These are phyloP conservation scores for Cyphomyrus plagiostoma DNA, from an alignment of 2,113 vertebrate species.

Conservation along the genomic window DNA sequence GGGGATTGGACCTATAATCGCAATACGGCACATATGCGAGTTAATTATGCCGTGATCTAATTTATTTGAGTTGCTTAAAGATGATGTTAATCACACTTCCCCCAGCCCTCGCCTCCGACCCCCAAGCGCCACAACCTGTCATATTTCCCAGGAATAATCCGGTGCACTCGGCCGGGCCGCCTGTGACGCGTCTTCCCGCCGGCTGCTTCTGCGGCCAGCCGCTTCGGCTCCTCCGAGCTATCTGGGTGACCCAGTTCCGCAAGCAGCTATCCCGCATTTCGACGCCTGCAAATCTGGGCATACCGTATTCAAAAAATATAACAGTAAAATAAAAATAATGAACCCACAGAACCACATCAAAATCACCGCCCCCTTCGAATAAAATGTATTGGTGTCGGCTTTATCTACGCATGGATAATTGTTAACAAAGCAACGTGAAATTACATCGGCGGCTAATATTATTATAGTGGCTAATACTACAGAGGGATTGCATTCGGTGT, in stretches of 20 bases:
- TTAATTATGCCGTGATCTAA: neutral
- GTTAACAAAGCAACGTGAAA: neutral
- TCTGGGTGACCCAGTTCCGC: constrained; percentile 59
- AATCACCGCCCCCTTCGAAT: neutral
- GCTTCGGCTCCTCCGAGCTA: constrained; percentile 44
- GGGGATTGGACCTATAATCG: neutral
- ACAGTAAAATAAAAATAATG: neutral
- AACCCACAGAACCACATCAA: neutral
- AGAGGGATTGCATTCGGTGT: neutral
- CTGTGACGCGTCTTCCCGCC: constrained; percentile 30
- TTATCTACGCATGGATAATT: neutral
- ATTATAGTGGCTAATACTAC: neutral
- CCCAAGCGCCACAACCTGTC: neutral
- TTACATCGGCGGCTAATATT: neutral
- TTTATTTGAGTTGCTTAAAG: neutral
- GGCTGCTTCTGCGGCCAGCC: constrained; percentile 38
- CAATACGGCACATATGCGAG: neutral
- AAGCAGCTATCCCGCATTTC: constrained; percentile 34
- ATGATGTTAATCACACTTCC: constrained; percentile 3
- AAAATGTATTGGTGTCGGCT: neutral
- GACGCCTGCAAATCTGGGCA: constrained; percentile 30
- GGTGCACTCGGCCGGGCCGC: neutral
- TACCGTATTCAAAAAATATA: constrained; percentile 16
- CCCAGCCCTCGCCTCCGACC: neutral
- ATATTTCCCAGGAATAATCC: constrained; percentile 33